These are phyloP conservation scores for Myiozetetes cayanensis DNA, from an alignment of 2,113 vertebrate genomes.

Conservation along the genomic window DNA sequence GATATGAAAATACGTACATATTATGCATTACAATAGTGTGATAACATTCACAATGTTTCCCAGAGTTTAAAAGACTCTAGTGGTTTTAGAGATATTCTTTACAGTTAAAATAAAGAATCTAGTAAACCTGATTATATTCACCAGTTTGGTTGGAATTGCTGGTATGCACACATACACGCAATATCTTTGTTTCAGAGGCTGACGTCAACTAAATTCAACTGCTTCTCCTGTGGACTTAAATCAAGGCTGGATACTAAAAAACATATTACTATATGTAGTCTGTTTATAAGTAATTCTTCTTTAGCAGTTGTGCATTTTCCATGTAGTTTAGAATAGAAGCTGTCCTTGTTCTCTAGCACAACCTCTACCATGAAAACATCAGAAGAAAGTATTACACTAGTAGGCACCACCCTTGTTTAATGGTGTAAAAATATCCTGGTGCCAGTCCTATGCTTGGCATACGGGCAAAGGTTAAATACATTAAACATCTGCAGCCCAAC, in stretches of 20 bases:
- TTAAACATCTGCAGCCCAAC: not conserved
- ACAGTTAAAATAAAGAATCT: not conserved
- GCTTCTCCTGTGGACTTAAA: not conserved
- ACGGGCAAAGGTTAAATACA: not conserved
- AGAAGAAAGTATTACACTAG: slow-evolving; percentile 21
- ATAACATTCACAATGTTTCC: not conserved
- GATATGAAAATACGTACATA: not conserved
- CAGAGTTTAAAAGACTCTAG: not conserved
- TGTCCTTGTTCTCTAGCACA: not conserved
- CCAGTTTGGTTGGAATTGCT: not conserved
- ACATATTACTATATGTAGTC: not conserved
- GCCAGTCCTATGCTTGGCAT: not conserved
- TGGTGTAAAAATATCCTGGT: not conserved
- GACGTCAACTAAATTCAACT: not conserved
- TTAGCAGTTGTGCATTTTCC: not conserved
- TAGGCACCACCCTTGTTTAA: slow-evolving; percentile 16
- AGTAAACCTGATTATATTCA: not conserved
- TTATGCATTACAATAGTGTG: not conserved
- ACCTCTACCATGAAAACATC: not conserved
- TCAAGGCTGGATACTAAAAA: not conserved
- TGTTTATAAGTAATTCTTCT: not conserved
- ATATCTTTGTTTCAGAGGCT: not conserved
- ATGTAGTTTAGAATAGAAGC: not conserved
- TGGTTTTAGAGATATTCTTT: slow-evolving; percentile 13
- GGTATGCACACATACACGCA: not conserved